These are phyloP conservation scores for Villa cingulata DNA, from an alignment of 2,888 invertebrate genomes.

Conservation along the genomic window DNA sequence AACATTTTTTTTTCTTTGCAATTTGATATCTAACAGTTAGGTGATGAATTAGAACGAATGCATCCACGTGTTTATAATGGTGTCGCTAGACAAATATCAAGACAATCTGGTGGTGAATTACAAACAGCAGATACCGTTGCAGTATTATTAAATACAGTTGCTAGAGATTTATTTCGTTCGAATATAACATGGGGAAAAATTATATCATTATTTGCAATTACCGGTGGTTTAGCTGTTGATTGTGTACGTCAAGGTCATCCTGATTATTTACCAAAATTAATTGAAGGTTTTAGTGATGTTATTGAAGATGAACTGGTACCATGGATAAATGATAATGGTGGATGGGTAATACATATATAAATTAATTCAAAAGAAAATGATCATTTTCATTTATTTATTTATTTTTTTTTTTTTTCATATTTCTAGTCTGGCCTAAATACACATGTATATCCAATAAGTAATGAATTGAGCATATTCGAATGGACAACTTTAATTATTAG, in stretches of 20 bases:
- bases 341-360: conserved; percentile 52
- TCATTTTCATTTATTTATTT: background rate
- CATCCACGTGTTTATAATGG: conserved; percentile 61
- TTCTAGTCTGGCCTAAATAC: conserved; percentile 29
- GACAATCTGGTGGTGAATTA: conserved; percentile 44
- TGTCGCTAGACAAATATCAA: conserved; percentile 58
- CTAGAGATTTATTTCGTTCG: conserved; percentile 53
- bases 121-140: conserved; percentile 36
- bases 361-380: background rate
- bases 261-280: conserved; percentile 60
- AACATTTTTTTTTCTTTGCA: conserved; percentile 15
- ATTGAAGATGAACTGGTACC: conserved; percentile 53
- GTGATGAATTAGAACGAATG: conserved; percentile 61
- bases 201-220: conserved; percentile 66
- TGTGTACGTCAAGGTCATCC: conserved; percentile 61
- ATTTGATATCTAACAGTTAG: conserved; percentile 36
- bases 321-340: conserved; percentile 74
- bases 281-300: conserved; percentile 60
- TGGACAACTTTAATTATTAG: conserved; percentile 31
- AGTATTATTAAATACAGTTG: conserved; percentile 48
- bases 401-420: background rate
- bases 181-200: conserved; percentile 72
- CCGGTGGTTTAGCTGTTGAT: conserved; percentile 71
- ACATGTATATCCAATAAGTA: conserved; percentile 28
- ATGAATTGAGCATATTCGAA: conserved; percentile 28